Base-by-base conservation (phyloP, 2,797 vertebrate genomes). In the Gymnoscopelus braueri region DNA sequence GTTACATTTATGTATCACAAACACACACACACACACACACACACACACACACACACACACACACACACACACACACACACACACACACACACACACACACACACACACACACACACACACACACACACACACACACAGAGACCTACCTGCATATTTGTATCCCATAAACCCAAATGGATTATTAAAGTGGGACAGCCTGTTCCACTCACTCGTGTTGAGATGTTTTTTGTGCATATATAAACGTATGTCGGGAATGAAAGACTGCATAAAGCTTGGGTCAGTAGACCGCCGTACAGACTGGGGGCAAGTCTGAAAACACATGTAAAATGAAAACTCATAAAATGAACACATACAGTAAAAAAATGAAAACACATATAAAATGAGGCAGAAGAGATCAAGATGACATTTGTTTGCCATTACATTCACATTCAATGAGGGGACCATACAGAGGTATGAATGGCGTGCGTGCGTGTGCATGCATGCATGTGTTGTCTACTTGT, bases 121-220 rank as follows among this genome's bases (percentile, higher is more conserved):
- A 7, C 24, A 39, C 15, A 48, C 19, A 8, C 32, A 50, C 12
- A 57, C 32, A 29, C 24, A 29, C 2, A 57, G 4, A 66, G 44
- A 23, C 14, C 39, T n/a, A n/a, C 96, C 0, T 8, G 90, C 84
- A 29, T 93, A 91, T 1, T 91, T 90, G 79, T 90, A 95, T 24
- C 88, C 92, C 96, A 97, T 96, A 75, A 97, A 98, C 52, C 97
- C 96, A 60, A 87, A 98, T 0, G 95, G 96, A 0, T 94, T 95
- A 12, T 85, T 71, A 29, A 97, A 98, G 71, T 97, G 96, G 4
- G 95, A 92, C 5, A 98, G 89, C 3, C 95, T 87, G 15, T 93
- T 84, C 96, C 96, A 97, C 74, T 97, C 95, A 0, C 84, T 92
- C 67, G 86, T 73, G 67, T 0, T 94, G 74, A 97, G 90, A 44